These are phyloP conservation scores for Upupa epops DNA, from an alignment of 2,113 vertebrate species.

Conservation along the genomic window DNA sequence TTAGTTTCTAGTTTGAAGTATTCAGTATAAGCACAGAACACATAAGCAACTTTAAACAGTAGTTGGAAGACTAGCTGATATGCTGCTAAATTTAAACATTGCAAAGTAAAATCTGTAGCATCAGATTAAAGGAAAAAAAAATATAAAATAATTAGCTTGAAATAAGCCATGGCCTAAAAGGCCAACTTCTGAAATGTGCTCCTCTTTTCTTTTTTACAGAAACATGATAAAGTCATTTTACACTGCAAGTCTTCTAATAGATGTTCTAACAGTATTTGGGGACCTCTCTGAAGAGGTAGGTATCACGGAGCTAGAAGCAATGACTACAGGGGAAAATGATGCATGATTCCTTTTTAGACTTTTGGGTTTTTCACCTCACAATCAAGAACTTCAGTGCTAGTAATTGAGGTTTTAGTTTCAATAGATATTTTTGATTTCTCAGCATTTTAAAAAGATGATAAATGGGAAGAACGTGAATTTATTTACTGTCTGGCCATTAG, in stretches of 20 bases:
- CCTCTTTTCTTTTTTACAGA: conserved; percentile 73
- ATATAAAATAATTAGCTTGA: background rate
- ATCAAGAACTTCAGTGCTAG: background rate
- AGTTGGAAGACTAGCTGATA: background rate
- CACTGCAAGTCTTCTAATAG: conserved; percentile 92
- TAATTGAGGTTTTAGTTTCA: background rate
- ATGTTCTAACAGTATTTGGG: conserved; percentile 93
- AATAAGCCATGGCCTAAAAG: background rate
- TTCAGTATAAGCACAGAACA: background rate
- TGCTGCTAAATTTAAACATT: background rate
- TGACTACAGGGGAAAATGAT: background rate
- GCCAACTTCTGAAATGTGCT: background rate
- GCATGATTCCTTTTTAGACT: background rate
- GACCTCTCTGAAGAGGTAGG: conserved; percentile 95
- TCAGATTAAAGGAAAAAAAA: background rate
- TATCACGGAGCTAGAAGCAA: background rate
- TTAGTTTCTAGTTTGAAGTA: no score
- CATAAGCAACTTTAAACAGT: background rate
- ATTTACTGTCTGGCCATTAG: background rate
- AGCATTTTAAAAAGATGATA: background rate
- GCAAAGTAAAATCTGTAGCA: background rate
- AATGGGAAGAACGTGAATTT: background rate
- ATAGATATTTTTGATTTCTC: background rate
- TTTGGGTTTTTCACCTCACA: background rate
- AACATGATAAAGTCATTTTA: conserved; percentile 99